A percentile compares a stretch with the other conserved stretches of the same genome.
phyloP scores from a whole-genome alignment of 2,797 vertebrate species.

The Sebastes kiyomatsui region DNA sequence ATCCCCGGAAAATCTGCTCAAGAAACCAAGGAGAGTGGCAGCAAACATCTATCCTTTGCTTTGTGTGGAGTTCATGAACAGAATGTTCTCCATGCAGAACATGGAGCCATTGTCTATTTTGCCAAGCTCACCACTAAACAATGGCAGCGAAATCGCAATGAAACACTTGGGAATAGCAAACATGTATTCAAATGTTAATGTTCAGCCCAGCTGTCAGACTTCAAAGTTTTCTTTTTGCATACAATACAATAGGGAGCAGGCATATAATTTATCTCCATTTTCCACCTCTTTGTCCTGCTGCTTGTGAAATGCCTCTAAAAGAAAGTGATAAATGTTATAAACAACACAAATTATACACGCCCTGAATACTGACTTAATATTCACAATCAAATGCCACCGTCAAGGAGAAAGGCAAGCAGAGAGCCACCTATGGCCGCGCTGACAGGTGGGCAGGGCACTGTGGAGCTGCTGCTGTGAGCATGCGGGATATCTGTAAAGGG shows the following conservation, averaged over 20 bases:
- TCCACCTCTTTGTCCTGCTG: constrained; percentile 46
- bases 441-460: constrained; percentile 64
- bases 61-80: constrained; percentile 70
- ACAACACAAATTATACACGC: constrained; percentile 57
- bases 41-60: constrained; percentile 60
- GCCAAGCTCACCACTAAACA: constrained; percentile 66
- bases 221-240: constrained; percentile 63
- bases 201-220: constrained; percentile 65
- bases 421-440: constrained; percentile 42
- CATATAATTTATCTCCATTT: constrained; percentile 58
- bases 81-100: constrained; percentile 67
- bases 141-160: constrained; percentile 61
- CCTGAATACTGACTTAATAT: constrained; percentile 61
- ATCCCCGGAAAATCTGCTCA: constrained; percentile 77
- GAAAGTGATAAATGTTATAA: constrained; percentile 55
- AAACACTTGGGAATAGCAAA: constrained; percentile 59
- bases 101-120: constrained; percentile 72
- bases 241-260: constrained; percentile 48
- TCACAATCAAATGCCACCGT: constrained; percentile 54
- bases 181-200: constrained; percentile 80
- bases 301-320: constrained; percentile 37
- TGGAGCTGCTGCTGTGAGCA: constrained; percentile 61
- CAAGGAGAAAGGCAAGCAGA: constrained; percentile 64
- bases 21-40: constrained; percentile 62
- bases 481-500: constrained; percentile 58